A percentile compares a stretch with the other conserved stretches of the same genome.
Evolutionary conservation across 2,888 invertebrate species (phyloP).

Genomic region (Oithona nana): DNA sequence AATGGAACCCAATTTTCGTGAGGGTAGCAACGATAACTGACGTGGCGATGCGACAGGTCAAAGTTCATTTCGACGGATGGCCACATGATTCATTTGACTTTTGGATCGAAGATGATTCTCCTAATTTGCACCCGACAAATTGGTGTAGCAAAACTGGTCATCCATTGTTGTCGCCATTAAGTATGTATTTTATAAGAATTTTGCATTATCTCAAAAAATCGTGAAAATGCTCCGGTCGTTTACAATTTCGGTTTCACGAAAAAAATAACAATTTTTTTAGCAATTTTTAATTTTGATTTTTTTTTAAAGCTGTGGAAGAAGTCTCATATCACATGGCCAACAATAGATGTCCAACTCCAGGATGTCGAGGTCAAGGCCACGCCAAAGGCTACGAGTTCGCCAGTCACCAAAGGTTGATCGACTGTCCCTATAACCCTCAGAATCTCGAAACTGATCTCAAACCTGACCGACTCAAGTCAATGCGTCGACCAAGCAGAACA

Average conservation of each 20-base stretch:
- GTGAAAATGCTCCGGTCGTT: neutral
- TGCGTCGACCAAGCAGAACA: neutral
- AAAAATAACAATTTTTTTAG: neutral
- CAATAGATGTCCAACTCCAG: constrained; percentile 51
- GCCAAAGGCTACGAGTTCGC: constrained; percentile 53
- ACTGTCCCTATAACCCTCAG: constrained; percentile 51
- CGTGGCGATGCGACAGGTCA: neutral
- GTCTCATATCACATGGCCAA: constrained; percentile 28
- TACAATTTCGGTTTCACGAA: neutral
- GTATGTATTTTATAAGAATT: constrained; percentile 33
- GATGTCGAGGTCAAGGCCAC: constrained; percentile 79
- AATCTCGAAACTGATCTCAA: constrained; percentile 32
- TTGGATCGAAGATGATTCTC: constrained; percentile 76
- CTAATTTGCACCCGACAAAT: constrained; percentile 73
- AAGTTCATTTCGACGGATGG: constrained; percentile 64
- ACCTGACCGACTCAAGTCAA: constrained; percentile 19
- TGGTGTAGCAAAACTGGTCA: constrained; percentile 81
- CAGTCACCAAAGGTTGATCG: constrained; percentile 47
- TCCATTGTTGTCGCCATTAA: constrained; percentile 61
- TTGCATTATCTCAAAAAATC: neutral
- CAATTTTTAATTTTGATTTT: neutral
- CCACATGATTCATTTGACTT: constrained; percentile 50
- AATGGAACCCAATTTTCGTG: constrained; percentile 51
- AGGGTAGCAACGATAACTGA: constrained; percentile 60
- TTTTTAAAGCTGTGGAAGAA: constrained; percentile 40